These are phyloP conservation scores for Yasuhikotakia modesta DNA, from an alignment of 2,797 vertebrate genomes.

Conservation along the genomic window DNA sequence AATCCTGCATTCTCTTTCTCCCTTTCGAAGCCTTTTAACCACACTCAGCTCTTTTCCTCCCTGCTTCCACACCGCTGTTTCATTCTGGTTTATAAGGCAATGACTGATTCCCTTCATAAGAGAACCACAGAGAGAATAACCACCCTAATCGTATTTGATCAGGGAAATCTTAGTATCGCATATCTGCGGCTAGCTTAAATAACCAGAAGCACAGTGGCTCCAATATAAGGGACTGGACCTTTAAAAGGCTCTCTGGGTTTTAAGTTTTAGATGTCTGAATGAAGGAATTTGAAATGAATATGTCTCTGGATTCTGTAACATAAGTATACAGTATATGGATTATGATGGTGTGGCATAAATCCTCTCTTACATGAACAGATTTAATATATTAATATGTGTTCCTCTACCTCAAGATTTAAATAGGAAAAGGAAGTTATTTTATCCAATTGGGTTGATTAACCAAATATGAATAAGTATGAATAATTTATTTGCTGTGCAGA, in stretches of 20 bases:
- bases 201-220: conserved; percentile 37
- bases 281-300: conserved; percentile 43
- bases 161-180: conserved; percentile 39
- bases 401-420: conserved; percentile 42
- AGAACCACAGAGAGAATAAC: conserved; percentile 12
- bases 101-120: background rate
- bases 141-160: conserved; percentile 50
- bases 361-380: background rate
- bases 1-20: conserved; percentile 14
- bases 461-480: conserved; percentile 48
- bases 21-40: conserved; percentile 23
- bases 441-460: conserved; percentile 59
- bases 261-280: conserved; percentile 31
- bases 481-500: conserved; percentile 53
- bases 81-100: conserved; percentile 24
- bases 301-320: conserved; percentile 36
- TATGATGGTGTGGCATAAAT: conserved; percentile 4
- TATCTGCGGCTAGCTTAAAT: conserved; percentile 49
- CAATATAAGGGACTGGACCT: conserved; percentile 22
- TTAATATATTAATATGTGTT: too few relatives aligned
- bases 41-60: conserved; percentile 28
- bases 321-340: conserved; percentile 18
- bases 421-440: conserved; percentile 51
- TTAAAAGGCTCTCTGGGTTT: conserved; percentile 35
- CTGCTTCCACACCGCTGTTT: conserved; percentile 25